Evolutionary conservation across 1,140 invertebrate species (phyloP).

Genomic region (Orius laevigatus): DNA sequence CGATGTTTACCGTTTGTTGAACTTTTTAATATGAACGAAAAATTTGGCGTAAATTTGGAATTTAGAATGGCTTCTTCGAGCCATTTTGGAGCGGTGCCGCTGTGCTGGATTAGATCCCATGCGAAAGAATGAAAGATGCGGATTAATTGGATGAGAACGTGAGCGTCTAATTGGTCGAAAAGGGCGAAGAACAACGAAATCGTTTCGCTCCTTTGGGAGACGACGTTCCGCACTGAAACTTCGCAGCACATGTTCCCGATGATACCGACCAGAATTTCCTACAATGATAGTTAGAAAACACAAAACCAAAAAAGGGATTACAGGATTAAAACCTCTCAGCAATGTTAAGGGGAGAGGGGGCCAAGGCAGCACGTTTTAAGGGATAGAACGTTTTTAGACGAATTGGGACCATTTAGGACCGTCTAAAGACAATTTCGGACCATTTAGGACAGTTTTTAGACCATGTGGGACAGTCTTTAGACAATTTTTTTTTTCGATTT

Average conservation of each 20-base stretch:
- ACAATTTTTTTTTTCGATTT: too few species aligned
- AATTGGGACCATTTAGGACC: too few species aligned
- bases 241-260: slow-evolving; percentile 52
- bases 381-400: too few species aligned
- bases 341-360: too few species aligned
- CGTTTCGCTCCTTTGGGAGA: slow-evolving; percentile 30
- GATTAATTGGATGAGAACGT: slow-evolving; percentile 41
- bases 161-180: slow-evolving; percentile 6
- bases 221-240: slow-evolving; percentile 27
- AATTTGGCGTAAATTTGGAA: slow-evolving; percentile 32
- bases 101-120: slow-evolving; percentile 30
- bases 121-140: slow-evolving; percentile 38
- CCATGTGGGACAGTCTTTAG: too few species aligned
- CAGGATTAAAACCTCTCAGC: too few species aligned
- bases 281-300: too few species aligned
- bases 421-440: too few species aligned
- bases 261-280: slow-evolving; percentile 56
- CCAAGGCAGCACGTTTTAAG: too few species aligned
- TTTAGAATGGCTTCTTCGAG: slow-evolving; percentile 29
- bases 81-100: slow-evolving; percentile 29
- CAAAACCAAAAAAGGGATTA: slow-evolving; percentile 6
- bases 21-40: slow-evolving; percentile 46
- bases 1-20: slow-evolving; percentile 38
- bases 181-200: slow-evolving; percentile 36
- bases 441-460: too few species aligned